Percentiles rank a stretch among this genome's conserved stretches.
Conservation (phyloP, 2,797 vertebrate species). For the Otolemur crassicaudatus region DNA sequence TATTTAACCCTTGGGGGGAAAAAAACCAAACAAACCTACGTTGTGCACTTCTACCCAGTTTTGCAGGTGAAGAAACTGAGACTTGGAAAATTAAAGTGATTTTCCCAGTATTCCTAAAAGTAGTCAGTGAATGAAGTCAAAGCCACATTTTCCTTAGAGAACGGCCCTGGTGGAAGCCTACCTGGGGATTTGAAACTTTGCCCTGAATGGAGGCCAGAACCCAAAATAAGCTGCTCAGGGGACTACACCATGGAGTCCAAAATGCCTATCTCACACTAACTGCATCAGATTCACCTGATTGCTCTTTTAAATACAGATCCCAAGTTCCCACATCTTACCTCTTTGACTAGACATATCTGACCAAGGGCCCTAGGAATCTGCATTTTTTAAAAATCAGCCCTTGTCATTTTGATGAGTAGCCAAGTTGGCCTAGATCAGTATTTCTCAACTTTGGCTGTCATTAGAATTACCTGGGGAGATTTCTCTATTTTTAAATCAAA, state of each 20-base stretch:
- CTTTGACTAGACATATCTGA: background rate
- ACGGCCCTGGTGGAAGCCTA: background rate
- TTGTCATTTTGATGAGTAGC: background rate
- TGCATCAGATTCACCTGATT: background rate
- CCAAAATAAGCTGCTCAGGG: background rate
- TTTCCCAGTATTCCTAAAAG: background rate
- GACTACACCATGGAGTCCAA: background rate
- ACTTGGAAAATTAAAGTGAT: background rate
- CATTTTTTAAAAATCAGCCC: background rate
- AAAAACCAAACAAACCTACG: background rate
- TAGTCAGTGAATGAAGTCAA: background rate
- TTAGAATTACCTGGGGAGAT: background rate
- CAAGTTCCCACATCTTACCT: background rate
- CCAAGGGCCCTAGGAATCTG: background rate
- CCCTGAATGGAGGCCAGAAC: background rate
- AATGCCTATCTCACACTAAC: background rate
- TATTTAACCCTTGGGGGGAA: background rate
- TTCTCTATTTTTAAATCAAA: background rate
- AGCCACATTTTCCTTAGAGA: background rate
- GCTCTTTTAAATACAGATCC: background rate
- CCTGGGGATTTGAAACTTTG: background rate
- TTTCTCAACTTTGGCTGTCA: background rate
- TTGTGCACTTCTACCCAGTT: background rate
- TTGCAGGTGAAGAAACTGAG: background rate
- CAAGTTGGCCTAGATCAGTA: background rate